Percentiles rank a stretch among this genome's conserved stretches.
Evolutionary conservation across 2,797 vertebrate species (phyloP).

Genomic region (Sebastes steindachneri): DNA sequence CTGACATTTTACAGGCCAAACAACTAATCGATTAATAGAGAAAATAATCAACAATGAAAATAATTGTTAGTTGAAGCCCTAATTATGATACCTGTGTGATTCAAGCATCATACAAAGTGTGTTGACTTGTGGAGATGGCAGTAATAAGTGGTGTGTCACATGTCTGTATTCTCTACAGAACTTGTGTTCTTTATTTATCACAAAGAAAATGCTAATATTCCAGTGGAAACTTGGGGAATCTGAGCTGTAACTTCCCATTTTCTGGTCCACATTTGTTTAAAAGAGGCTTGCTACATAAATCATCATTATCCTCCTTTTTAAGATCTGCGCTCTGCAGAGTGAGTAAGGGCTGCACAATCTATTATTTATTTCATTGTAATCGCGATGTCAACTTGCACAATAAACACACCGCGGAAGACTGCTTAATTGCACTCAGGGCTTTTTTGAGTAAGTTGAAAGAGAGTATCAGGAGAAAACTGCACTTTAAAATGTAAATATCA

Average conservation of each 20-base stretch:
- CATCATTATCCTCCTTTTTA: not conserved
- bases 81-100: not conserved
- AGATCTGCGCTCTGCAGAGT: not conserved
- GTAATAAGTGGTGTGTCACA: too few species aligned
- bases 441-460: too few species aligned
- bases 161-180: not conserved
- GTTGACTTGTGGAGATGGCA: not conserved
- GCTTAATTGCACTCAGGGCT: too few species aligned
- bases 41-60: too few species aligned
- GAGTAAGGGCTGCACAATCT: not conserved
- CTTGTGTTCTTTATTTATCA: not conserved
- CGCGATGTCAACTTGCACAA: too few species aligned
- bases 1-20: too few species aligned
- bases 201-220: not conserved
- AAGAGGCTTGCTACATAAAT: not conserved
- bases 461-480: too few species aligned
- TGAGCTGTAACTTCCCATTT: not conserved
- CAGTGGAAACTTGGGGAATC: not conserved
- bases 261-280: not conserved
- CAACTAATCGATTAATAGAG: too few species aligned
- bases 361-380: too few species aligned
- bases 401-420: too few species aligned
- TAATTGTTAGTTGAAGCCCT: too few species aligned
- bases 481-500: too few species aligned
- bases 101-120: not conserved